These are phyloP conservation scores for Drosophila malerkotliana DNA, from an alignment of 1,140 invertebrate species.

Conservation along the genomic window DNA sequence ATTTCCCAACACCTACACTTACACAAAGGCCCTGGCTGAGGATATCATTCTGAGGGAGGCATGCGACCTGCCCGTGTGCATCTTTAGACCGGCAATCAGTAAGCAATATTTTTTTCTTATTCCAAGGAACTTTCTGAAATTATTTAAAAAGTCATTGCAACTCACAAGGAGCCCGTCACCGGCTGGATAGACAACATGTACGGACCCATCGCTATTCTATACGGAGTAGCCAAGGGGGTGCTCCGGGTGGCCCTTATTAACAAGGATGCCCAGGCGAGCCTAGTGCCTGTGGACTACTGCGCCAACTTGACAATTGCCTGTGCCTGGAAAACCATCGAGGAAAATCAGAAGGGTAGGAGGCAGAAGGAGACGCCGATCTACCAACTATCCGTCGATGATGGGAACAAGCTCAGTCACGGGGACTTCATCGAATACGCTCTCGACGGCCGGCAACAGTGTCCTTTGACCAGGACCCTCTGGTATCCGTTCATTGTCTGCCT, in stretches of 20 bases:
- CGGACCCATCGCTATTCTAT: slow-evolving; percentile 91
- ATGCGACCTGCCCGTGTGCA: slow-evolving; percentile 88
- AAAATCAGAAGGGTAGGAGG: slow-evolving; percentile 9
- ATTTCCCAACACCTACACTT: slow-evolving; percentile 93
- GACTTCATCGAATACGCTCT: slow-evolving; percentile 84
- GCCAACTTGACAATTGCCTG: slow-evolving; percentile 90
- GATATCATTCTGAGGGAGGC: slow-evolving; percentile 87
- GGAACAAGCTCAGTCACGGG: slow-evolving; percentile 87
- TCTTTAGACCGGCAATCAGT: slow-evolving; percentile 88
- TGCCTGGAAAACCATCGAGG: slow-evolving; percentile 87
- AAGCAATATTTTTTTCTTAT: neutral
- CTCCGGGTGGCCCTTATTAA: slow-evolving; percentile 86
- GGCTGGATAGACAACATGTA: slow-evolving; percentile 96
- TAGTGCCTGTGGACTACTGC: slow-evolving; percentile 92
- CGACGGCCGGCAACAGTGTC: slow-evolving; percentile 69
- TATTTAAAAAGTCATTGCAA: slow-evolving; percentile 88
- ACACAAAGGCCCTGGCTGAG: slow-evolving; percentile 92
- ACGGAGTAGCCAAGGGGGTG: slow-evolving; percentile 89
- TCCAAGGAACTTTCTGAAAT: neutral
- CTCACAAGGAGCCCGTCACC: slow-evolving; percentile 88
- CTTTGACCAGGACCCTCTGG: slow-evolving; percentile 84
- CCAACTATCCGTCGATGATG: slow-evolving; percentile 88
- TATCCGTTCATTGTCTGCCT: slow-evolving; percentile 83
- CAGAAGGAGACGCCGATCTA: slow-evolving; percentile 85
- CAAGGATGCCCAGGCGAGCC: slow-evolving; percentile 86